Evolutionary conservation across 2,888 invertebrate species (phyloP), one percentile per base, ranked within the genome.

Genomic region (Dermolepida albohirtum): DNA sequence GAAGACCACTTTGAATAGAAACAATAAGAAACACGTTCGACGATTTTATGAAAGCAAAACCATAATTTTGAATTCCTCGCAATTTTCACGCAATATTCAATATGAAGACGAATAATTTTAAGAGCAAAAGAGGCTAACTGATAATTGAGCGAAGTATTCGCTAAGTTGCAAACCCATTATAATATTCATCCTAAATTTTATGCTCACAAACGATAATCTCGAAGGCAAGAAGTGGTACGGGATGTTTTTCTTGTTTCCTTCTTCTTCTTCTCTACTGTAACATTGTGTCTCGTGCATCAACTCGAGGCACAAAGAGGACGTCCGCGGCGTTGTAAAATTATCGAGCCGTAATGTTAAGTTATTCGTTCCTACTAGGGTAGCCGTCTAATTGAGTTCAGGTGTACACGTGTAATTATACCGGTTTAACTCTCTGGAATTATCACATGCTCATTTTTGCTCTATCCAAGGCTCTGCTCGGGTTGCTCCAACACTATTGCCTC

Each of bases 341-440:
- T 67, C 51, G 66, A 41, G 57, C 59, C 39, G 55, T 49, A 44
- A 57, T 57, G 43, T 22, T 66, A 66, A 66, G 66, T 66, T 67
- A 67, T 67, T 51, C 66, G 51, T 67, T 54, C 59, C 41, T 43
- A 66, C 55, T 59, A 22, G 64, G 50, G 64, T 64, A 50, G 51
- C 64, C 68, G 34, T 64, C 64, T 68, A 68, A 68, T 64, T 57
- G 68, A 64, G 64, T 64, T 78, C 77, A 77, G 76, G 77, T 77
- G 78, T 76, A 74, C 74, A 71, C 72, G 68, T 73, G 76, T 75
- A 78, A 78, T 78, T 77, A 77, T 72, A 78, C 77, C 76, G 78
- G 77, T 78, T 77, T 72, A 73, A 72, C 71, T 75, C 75, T 74
- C 74, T 74, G 73, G 74, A 75, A 76, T 77, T 75, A 77, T 75